Conservation (phyloP, 2,888 invertebrate genomes). For the Apodemia zela region DNA sequence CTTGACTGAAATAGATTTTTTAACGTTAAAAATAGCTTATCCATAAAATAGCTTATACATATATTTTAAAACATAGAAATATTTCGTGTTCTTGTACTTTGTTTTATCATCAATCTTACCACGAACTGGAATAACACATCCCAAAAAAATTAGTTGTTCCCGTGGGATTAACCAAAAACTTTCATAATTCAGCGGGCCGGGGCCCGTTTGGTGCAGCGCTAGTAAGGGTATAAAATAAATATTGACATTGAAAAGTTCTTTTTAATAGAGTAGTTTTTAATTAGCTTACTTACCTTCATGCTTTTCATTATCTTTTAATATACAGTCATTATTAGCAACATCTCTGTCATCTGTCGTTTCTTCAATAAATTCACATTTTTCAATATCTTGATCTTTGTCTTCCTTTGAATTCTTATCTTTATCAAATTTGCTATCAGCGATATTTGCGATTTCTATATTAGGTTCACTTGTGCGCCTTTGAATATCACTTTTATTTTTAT, state of each 20-base stretch:
- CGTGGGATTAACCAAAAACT: too few relatives aligned
- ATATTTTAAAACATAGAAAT: too few relatives aligned
- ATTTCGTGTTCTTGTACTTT: too few relatives aligned
- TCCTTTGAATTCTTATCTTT: slow-evolving; percentile 61
- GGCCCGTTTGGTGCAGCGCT: too few relatives aligned
- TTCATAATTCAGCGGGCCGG: too few relatives aligned
- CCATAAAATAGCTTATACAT: background rate
- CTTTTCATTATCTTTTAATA: slow-evolving; percentile 51
- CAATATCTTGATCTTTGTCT: slow-evolving; percentile 65
- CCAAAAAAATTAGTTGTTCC: too few relatives aligned
- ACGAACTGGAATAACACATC: too few relatives aligned
- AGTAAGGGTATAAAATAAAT: background rate
- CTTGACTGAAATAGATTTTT: slow-evolving; percentile 48
- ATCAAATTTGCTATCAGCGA: slow-evolving; percentile 45
- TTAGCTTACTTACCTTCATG: slow-evolving; percentile 52
- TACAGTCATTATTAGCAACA: slow-evolving; percentile 61
- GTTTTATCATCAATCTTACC: too few relatives aligned
- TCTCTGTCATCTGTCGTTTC: slow-evolving; percentile 64
- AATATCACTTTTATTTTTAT: slow-evolving; percentile 62
- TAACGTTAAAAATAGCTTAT: too few relatives aligned
- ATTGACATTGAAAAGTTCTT: background rate
- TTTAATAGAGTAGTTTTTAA: background rate
- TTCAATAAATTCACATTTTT: slow-evolving; percentile 69
- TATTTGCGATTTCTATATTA: slow-evolving; percentile 52
- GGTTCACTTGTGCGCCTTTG: slow-evolving; percentile 72